phyloP scores from a whole-genome alignment of 2,888 invertebrate species.

The Drosophila conformis region DNA sequence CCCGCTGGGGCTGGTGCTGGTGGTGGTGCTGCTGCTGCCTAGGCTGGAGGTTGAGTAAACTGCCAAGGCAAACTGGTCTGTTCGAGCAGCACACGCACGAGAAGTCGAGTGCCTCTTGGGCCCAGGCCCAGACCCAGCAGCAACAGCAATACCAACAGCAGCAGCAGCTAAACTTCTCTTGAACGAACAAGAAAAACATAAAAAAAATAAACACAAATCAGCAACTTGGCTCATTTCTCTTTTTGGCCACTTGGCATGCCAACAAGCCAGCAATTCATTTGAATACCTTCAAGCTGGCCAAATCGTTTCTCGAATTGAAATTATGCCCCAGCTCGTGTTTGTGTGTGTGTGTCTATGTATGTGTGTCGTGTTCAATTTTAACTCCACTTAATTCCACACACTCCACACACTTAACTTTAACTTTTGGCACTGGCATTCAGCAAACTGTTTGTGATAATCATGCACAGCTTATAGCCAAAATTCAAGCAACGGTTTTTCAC shows the following conservation, averaged over 20 bases:
- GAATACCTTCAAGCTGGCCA: constrained; percentile 61
- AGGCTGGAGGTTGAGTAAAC: constrained; percentile 72
- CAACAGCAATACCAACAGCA: constrained; percentile 6
- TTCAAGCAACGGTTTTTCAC: constrained; percentile 26
- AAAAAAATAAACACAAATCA: constrained; percentile 6
- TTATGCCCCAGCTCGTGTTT: constrained; percentile 39
- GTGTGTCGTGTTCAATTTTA: constrained; percentile 37
- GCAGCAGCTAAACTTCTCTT: constrained; percentile 1
- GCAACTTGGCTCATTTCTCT: constrained; percentile 40
- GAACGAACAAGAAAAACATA: not conserved
- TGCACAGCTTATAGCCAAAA: constrained; percentile 3
- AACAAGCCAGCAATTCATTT: constrained; percentile 55
- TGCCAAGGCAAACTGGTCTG: constrained; percentile 83
- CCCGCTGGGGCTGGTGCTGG: not conserved
- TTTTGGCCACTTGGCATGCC: constrained; percentile 63
- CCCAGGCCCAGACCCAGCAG: constrained; percentile 25
- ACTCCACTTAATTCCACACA: constrained; percentile 44
- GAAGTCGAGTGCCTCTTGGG: constrained; percentile 25
- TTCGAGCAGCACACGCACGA: constrained; percentile 34
- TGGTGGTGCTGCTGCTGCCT: constrained; percentile 19
- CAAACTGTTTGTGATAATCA: constrained; percentile 39
- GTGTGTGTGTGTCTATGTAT: constrained; percentile 29
- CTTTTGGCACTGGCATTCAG: constrained; percentile 44
- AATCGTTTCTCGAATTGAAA: constrained; percentile 64
- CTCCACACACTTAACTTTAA: constrained; percentile 30